Conservation (phyloP, 30 jellyfish, hydroid and myxozoan species). For the Aurelia coerulea region DNA sequence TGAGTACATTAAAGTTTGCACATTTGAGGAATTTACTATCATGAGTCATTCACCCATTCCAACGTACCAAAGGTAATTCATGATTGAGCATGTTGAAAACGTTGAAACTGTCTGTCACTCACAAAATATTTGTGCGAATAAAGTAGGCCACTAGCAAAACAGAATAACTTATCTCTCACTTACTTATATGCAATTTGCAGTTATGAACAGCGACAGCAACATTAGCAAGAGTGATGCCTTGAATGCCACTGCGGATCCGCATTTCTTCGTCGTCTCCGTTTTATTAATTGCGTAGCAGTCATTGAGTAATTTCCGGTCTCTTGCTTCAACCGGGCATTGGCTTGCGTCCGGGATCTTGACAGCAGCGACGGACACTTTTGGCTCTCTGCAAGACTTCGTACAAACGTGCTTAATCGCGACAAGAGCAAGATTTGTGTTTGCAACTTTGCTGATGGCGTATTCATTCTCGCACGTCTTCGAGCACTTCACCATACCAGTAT, state of each 20-base stretch:
- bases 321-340: constrained; percentile 45
- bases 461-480: constrained; percentile 33
- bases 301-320: constrained; percentile 11
- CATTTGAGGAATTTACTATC: too few relatives aligned
- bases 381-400: constrained; percentile 40
- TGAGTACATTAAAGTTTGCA: too few relatives aligned
- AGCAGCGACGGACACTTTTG: constrained; percentile 38
- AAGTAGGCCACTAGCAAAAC: too few relatives aligned
- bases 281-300: constrained; percentile 14
- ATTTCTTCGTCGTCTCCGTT: constrained; percentile 21
- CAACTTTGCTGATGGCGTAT: constrained; percentile 50
- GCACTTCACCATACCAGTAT: constrained; percentile 31
- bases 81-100: too few relatives aligned
- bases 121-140: too few relatives aligned
- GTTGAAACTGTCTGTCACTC: too few relatives aligned
- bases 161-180: too few relatives aligned
- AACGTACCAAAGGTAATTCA: too few relatives aligned
- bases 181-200: too few relatives aligned
- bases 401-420: constrained; percentile 21
- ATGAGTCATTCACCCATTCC: too few relatives aligned
- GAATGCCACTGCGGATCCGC: constrained; percentile 2
- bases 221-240: too few relatives aligned
- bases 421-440: constrained; percentile 67
- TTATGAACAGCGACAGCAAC: too few relatives aligned
- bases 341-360: not conserved